Evolutionary conservation across 1,140 invertebrate species (phyloP), one percentile per base, ranked within the genome.

Genomic region (Dufourea novaeangliae): DNA sequence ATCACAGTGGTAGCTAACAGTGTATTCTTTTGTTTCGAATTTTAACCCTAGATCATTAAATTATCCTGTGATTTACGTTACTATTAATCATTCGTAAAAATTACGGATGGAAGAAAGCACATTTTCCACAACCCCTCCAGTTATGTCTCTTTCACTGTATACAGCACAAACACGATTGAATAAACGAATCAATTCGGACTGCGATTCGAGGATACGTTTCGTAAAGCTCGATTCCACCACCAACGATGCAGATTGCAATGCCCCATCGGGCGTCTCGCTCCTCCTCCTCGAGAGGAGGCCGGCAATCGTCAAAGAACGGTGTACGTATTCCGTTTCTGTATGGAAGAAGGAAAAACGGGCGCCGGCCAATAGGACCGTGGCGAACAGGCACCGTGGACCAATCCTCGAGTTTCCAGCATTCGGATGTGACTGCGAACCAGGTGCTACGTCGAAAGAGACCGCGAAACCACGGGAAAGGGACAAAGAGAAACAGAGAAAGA

Each of bases 351-450:
- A 62, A 66, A 77, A 77, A 77, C 22, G 12, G 61, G n/a, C 29
- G n/a, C 50, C 61, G 66, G 61, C 84, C 87, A 88, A 87, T 88
- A 74, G 41, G 50, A 74, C 10, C 54, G 68, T 64, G 62, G 44
- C 70, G 41, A 27, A 52, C 56, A n/a, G 44, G 41, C 70, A 41
- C 41, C 67, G 39, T 7, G 78, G 61, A 80, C 87, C 87, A 88
- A 88, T 89, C 77, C 62, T 74, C 25, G 83, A 87, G 78, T 89
- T 89, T 89, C 85, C 84, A 86, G 70, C 66, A 89, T 89, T 89
- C 79, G 81, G 82, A 89, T 89, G 88, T 86, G 84, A 89, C 79
- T 89, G 87, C 50, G 74, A 70, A 56, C 86, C n/a, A 87, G 86
- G 85, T 85, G 84, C n/a, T n/a, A n/a, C 67, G 75, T 66, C 39